These are phyloP conservation scores for Macrotrachela quadricornifera DNA, from an alignment of 1,140 invertebrate genomes.

Conservation along the genomic window DNA sequence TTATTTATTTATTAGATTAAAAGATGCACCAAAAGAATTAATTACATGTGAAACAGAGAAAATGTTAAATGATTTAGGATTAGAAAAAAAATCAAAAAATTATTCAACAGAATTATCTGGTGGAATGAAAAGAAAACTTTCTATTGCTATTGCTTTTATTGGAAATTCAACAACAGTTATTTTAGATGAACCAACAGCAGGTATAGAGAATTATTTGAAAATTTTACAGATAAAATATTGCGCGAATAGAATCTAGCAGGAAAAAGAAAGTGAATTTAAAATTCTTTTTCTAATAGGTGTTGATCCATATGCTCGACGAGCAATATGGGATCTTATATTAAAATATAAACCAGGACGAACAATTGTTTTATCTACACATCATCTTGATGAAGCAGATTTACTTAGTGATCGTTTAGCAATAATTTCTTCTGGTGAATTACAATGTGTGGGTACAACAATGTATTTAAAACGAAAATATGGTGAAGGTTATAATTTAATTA, in stretches of 20 bases:
- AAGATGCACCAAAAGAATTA: constrained; percentile 9
- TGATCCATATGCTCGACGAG: constrained; percentile 34
- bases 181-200: constrained; percentile 23
- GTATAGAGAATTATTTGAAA: too few relatives aligned
- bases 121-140: constrained; percentile 7
- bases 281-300: constrained; percentile 19
- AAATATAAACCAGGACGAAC: constrained; percentile 31
- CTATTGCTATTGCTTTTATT: constrained; percentile 17
- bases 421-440: constrained; percentile 39
- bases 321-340: constrained; percentile 34
- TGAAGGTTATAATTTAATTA: constrained; percentile 37
- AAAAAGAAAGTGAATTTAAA: too few relatives aligned
- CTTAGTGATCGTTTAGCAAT: constrained; percentile 47
- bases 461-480: constrained; percentile 42
- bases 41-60: constrained; percentile 10
- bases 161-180: constrained; percentile 20
- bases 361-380: constrained; percentile 46
- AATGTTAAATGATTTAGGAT: constrained; percentile 34
- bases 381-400: constrained; percentile 43
- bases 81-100: constrained; percentile 31
- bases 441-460: constrained; percentile 41
- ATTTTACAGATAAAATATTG: too few relatives aligned
- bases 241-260: too few relatives aligned
- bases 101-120: constrained; percentile 5
- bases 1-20: background rate